Conservation (phyloP, 2,888 invertebrate genomes). For the Pandemis cinnamomeana region DNA sequence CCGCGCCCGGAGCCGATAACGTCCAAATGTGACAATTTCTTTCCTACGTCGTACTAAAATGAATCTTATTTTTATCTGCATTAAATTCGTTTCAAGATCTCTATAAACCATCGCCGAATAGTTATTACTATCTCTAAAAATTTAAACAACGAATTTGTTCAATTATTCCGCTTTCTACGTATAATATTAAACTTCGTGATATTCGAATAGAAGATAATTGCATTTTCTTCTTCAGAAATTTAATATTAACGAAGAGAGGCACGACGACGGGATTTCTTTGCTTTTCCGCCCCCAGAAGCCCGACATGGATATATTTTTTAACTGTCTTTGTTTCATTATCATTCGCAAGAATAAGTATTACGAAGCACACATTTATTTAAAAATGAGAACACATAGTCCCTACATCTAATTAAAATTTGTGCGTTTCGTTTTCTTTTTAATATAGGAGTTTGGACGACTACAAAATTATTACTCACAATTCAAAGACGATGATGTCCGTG, state of each 20-base stretch:
- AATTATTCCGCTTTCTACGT: conserved; percentile 18
- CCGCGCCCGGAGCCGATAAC: conserved; percentile 41
- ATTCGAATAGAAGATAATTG: conserved; percentile 35
- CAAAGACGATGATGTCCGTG: too few relatives aligned
- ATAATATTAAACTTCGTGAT: conserved; percentile 35
- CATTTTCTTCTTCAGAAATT: conserved; percentile 39
- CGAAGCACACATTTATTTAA: too few relatives aligned
- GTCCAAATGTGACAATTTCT: conserved; percentile 40
- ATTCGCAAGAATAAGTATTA: neutral
- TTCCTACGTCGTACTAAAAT: conserved; percentile 39
- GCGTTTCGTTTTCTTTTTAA: too few relatives aligned
- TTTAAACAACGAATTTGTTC: conserved; percentile 9
- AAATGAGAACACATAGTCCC: too few relatives aligned
- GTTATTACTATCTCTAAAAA: conserved; percentile 18
- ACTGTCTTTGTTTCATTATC: conserved; percentile 20
- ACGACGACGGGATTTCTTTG: conserved; percentile 32
- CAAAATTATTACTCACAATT: too few relatives aligned
- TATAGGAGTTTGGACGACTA: too few relatives aligned
- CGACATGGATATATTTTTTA: conserved; percentile 23
- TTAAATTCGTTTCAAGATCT: conserved; percentile 5
- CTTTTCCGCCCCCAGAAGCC: conserved; percentile 27
- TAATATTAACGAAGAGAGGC: conserved; percentile 39
- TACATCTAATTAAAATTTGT: too few relatives aligned
- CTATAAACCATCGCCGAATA: neutral
- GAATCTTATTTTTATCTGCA: conserved; percentile 25